A percentile compares a stretch with the other conserved stretches of the same genome.
Evolutionary conservation across 92 coral and sea anemone genomes (phyloP).

Genomic region (Siderastrea radians): DNA sequence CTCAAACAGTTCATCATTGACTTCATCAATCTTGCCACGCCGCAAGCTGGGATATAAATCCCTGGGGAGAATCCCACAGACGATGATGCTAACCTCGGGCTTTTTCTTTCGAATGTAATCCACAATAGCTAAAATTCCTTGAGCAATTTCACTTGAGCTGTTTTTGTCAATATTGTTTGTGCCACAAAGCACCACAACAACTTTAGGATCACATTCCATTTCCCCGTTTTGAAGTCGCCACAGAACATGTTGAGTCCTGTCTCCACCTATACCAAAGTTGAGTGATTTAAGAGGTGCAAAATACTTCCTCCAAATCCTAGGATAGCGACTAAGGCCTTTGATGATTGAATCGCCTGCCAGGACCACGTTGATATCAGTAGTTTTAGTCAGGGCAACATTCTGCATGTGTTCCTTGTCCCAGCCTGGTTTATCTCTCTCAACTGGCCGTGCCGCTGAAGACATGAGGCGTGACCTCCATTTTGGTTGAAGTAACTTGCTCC

Average conservation of each 20-base stretch:
- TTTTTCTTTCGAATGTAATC: constrained; percentile 75
- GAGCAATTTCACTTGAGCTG: constrained; percentile 82
- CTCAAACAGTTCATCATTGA: constrained; percentile 85
- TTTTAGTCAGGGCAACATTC: constrained; percentile 62
- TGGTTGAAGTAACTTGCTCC: constrained; percentile 40
- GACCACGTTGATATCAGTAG: constrained; percentile 62
- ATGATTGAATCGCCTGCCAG: constrained; percentile 94
- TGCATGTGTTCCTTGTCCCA: constrained; percentile 84
- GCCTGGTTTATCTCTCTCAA: constrained; percentile 84
- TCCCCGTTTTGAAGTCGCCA: constrained; percentile 98
- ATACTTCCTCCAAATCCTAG: constrained; percentile 87
- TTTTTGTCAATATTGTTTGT: constrained; percentile 94
- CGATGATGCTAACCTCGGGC: constrained; percentile 74
- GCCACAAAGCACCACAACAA: constrained; percentile 94
- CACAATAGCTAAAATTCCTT: constrained; percentile 91
- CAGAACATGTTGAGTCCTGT: constrained; percentile 95
- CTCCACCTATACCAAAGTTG: constrained; percentile 96
- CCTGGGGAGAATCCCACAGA: constrained; percentile 90
- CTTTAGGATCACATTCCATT: constrained; percentile 83
- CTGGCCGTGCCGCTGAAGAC: constrained; percentile 72
- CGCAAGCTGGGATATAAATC: constrained; percentile 77
- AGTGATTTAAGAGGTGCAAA: constrained; percentile 83
- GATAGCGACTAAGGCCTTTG: constrained; percentile 93
- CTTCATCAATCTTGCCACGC: constrained; percentile 75
- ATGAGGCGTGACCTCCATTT: constrained; percentile 39